Percentiles rank a stretch among this genome's conserved stretches.
Conservation (phyloP, 2,888 invertebrate species). For the Cerceris ruficornis region DNA sequence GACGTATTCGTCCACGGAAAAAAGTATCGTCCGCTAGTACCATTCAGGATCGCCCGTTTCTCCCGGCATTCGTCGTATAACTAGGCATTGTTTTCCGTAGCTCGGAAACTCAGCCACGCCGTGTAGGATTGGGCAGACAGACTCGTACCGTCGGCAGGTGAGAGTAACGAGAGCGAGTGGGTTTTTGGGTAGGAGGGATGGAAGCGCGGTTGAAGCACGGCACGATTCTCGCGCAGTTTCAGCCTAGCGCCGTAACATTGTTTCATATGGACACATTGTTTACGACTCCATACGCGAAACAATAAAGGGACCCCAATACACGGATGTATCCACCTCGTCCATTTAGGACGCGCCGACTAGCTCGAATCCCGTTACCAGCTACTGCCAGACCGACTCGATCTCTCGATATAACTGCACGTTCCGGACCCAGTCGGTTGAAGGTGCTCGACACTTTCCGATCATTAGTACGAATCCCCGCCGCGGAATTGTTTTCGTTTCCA, state of each 20-base stretch:
- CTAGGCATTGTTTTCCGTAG: slow-evolving; percentile 51
- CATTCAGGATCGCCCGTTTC: slow-evolving; percentile 36
- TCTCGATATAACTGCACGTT: no score
- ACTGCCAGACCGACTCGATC: background rate
- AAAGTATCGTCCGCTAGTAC: slow-evolving; percentile 21
- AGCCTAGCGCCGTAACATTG: slow-evolving; percentile 55
- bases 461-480: slow-evolving; percentile 10
- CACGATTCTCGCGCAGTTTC: slow-evolving; percentile 48
- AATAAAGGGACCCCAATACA: slow-evolving; percentile 56
- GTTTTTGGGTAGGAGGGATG: slow-evolving; percentile 16
- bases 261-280: slow-evolving; percentile 64
- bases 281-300: slow-evolving; percentile 55
- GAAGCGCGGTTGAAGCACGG: slow-evolving; percentile 38
- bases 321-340: slow-evolving; percentile 36
- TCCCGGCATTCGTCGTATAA: slow-evolving; percentile 43
- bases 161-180: slow-evolving; percentile 1
- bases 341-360: slow-evolving; percentile 43
- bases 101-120: slow-evolving; percentile 30
- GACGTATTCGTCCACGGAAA: slow-evolving; percentile 12
- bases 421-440: background rate
- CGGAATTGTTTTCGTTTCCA: no score
- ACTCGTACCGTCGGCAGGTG: slow-evolving; percentile 25
- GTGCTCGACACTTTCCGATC: slow-evolving; percentile 18
- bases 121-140: slow-evolving; percentile 38
- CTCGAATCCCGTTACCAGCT: slow-evolving; percentile 42